These are phyloP conservation scores for Hipposideros armiger DNA, from an alignment of 2,113 vertebrate genomes.

Conservation along the genomic window DNA sequence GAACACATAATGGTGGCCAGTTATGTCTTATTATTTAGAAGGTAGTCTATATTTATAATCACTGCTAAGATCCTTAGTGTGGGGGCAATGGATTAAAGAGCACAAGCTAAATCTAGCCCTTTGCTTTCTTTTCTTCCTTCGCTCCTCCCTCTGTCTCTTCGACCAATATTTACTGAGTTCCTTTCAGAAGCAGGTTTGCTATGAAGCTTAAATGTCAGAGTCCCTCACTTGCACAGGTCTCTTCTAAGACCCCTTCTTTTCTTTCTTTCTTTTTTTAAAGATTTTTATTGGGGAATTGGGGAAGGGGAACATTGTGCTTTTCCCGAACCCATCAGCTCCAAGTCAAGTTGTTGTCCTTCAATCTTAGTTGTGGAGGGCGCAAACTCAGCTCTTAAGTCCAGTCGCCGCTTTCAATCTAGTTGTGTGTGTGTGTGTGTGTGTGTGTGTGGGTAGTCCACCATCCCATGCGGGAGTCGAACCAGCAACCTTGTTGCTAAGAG, in stretches of 20 bases:
- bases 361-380: too few species aligned
- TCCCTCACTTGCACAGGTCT: background rate
- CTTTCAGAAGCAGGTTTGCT: slow-evolving; percentile 10
- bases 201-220: background rate
- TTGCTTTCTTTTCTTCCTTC: background rate
- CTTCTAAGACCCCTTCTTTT: background rate
- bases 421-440: too few species aligned
- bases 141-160: background rate
- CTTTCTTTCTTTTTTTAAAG: slow-evolving; percentile 32
- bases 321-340: too few species aligned
- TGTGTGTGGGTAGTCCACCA: too few species aligned
- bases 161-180: slow-evolving; percentile 3
- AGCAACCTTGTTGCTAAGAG: too few species aligned
- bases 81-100: background rate
- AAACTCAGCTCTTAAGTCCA: too few species aligned
- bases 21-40: background rate
- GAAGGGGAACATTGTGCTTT: too few species aligned
- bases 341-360: too few species aligned
- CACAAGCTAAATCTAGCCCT: background rate
- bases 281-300: too few species aligned
- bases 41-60: background rate
- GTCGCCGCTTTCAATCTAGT: too few species aligned
- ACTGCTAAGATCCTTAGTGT: background rate
- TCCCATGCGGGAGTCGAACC: too few species aligned
- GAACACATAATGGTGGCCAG: background rate